Percentiles rank a stretch among this genome's conserved stretches.
These are phyloP conservation scores for Ophthalmolycus amberensis DNA, from an alignment of 2,113 vertebrate species.

Conservation along the genomic window DNA sequence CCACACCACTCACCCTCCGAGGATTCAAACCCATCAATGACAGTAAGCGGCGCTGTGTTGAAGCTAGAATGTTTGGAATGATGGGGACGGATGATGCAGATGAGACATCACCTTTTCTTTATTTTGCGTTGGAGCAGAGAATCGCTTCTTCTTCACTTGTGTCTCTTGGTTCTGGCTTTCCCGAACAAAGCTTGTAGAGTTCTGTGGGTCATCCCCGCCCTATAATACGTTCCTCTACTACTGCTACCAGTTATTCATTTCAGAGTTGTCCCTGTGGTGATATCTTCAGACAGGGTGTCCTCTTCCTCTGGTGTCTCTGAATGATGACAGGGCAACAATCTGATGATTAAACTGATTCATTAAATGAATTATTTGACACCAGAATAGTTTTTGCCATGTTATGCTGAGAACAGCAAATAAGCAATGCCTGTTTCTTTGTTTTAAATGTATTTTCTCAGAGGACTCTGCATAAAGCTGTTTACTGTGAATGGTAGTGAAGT, in stretches of 20 bases:
- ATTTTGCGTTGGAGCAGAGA: not conserved
- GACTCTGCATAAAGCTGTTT: not conserved
- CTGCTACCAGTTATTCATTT: not conserved
- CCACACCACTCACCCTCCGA: rapidly evolving
- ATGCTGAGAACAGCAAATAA: not conserved
- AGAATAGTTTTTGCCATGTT: not conserved
- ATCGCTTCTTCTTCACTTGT: not conserved
- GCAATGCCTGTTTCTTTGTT: not conserved
- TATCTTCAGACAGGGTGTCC: not conserved
- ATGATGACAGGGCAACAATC: not conserved
- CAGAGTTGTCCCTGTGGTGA: not conserved
- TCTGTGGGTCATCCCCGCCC: not conserved
- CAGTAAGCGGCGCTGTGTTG: constrained; percentile 46
- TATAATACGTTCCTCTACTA: not conserved
- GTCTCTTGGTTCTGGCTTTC: not conserved
- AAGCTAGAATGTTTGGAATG: not conserved
- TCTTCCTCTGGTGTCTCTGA: not conserved
- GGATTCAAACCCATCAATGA: constrained; percentile 42
- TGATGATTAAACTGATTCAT: not conserved
- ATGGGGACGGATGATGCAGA: not conserved
- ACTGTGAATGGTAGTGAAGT: not conserved
- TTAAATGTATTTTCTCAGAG: not conserved
- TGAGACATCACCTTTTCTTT: not conserved
- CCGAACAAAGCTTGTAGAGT: not conserved
- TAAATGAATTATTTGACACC: not conserved